Conservation (phyloP, 2,113 vertebrate species). For the Sinocyclocheilus maitianheensis region DNA sequence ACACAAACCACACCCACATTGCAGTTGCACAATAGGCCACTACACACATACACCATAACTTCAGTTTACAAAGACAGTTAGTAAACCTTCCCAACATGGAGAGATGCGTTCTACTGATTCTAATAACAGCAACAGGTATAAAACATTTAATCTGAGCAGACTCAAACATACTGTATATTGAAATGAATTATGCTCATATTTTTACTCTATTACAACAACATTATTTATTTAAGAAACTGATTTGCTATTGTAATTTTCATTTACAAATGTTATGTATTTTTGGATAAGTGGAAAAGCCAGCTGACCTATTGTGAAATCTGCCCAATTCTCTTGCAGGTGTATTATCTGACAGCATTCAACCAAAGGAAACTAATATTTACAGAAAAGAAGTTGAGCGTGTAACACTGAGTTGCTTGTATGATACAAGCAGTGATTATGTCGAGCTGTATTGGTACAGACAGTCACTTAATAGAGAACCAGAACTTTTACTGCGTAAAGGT, state of each 20-base stretch:
- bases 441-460: conserved; percentile 19
- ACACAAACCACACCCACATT: conserved; percentile 3
- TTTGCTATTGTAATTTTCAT: neutral
- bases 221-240: neutral
- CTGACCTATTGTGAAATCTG: neutral
- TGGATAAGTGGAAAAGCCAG: neutral
- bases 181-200: neutral
- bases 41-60: neutral
- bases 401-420: conserved; percentile 12
- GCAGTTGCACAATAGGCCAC: neutral
- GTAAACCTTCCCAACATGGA: neutral
- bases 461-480: neutral
- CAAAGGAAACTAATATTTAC: neutral
- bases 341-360: conserved; percentile 3
- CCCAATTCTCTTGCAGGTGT: neutral
- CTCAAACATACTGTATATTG: neutral
- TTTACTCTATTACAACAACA: neutral
- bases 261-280: neutral
- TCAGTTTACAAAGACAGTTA: neutral
- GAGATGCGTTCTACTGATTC: conserved; percentile 9
- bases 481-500: conserved; percentile 3
- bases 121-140: conserved; percentile 1
- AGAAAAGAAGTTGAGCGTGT: conserved; percentile 6
- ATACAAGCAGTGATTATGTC: neutral
- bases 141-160: neutral